Conservation (phyloP, 1,140 invertebrate genomes). For the Olivierus martensii region DNA sequence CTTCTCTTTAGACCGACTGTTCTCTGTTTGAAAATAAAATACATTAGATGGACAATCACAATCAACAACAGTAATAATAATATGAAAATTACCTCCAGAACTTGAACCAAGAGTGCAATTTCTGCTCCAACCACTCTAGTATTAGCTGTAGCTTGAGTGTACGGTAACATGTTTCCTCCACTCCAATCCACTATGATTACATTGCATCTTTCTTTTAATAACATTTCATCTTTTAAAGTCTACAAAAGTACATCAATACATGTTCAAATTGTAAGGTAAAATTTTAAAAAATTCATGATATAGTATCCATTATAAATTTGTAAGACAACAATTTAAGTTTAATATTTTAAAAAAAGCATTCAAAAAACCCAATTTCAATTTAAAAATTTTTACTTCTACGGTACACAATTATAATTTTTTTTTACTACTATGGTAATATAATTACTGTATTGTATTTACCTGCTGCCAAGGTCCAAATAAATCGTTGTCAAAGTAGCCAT, state of each 20-base stretch:
- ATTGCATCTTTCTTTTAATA: constrained; percentile 25
- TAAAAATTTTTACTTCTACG: background rate
- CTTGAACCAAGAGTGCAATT: constrained; percentile 35
- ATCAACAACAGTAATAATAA: background rate
- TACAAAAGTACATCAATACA: background rate
- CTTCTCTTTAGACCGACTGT: constrained; percentile 26
- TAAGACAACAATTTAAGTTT: background rate
- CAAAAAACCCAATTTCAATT: background rate
- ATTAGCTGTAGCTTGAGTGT: constrained; percentile 45
- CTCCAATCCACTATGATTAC: constrained; percentile 34
- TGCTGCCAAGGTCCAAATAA: constrained; percentile 47
- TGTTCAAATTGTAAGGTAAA: background rate
- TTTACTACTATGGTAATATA: background rate
- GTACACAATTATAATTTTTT: background rate
- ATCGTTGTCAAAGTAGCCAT: constrained; percentile 52
- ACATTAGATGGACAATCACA: no score
- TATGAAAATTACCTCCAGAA: constrained; percentile 17
- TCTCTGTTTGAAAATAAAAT: background rate
- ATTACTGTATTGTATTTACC: constrained; percentile 5
- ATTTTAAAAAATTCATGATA: background rate
- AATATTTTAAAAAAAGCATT: background rate
- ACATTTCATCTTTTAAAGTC: constrained; percentile 16
- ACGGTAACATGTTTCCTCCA: constrained; percentile 36
- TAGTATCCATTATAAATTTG: background rate
- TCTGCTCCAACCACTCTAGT: constrained; percentile 48